These are phyloP conservation scores for Scleropages formosus DNA, from an alignment of 2,797 vertebrate genomes.

Conservation along the genomic window DNA sequence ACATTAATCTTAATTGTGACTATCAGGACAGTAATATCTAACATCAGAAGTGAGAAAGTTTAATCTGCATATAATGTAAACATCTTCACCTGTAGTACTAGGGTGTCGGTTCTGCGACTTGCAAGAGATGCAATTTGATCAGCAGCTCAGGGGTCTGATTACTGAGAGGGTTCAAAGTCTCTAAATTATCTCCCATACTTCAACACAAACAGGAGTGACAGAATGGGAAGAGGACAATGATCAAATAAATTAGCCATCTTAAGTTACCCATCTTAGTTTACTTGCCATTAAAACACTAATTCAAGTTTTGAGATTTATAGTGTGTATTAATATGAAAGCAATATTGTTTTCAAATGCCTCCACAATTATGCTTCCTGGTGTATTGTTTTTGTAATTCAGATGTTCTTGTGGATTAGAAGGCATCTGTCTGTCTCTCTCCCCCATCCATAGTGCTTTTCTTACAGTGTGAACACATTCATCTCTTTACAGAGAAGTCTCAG, in stretches of 20 bases:
- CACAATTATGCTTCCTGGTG: background rate
- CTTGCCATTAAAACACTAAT: background rate
- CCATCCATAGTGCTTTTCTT: background rate
- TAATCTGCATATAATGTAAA: too few species aligned
- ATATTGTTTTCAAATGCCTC: too few species aligned
- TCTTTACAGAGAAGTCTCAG: conserved; percentile 84
- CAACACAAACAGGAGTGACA: background rate
- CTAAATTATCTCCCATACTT: background rate
- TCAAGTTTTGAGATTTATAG: background rate
- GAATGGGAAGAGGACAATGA: background rate
- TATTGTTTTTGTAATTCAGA: too few species aligned
- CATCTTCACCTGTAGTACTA: background rate
- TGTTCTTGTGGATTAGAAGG: too few species aligned
- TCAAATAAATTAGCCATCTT: conserved; percentile 10
- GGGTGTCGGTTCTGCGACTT: background rate
- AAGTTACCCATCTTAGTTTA: background rate
- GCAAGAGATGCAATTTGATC: conserved; percentile 1
- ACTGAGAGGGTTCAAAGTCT: background rate
- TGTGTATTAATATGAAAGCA: too few species aligned
- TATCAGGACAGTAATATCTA: too few species aligned
- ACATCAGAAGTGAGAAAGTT: too few species aligned
- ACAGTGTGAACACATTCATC: background rate
- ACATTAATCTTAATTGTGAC: too few species aligned
- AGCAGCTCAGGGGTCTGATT: background rate
- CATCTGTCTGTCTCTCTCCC: background rate